Percentiles rank a stretch among this genome's conserved stretches.
Evolutionary conservation across 1,140 invertebrate species (phyloP).

Genomic region (Sinonovacula constricta): DNA sequence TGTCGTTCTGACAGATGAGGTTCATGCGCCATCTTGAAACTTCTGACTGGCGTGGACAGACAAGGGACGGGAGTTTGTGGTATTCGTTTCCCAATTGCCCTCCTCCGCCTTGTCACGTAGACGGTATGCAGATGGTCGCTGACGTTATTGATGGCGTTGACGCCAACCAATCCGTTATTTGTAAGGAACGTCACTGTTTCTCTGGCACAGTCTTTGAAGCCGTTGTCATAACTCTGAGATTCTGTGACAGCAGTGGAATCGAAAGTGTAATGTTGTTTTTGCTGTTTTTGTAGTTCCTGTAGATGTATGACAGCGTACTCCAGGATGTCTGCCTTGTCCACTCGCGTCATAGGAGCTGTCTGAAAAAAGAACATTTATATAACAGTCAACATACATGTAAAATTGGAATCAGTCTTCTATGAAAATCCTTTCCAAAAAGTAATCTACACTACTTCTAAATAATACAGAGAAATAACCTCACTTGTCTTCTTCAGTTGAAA

Average conservation of each 20-base stretch:
- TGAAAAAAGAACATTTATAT: slow-evolving; percentile 1
- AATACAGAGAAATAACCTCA: too few species aligned
- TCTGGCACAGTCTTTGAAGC: slow-evolving; percentile 22
- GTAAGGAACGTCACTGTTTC: slow-evolving; percentile 8
- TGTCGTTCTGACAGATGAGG: too few species aligned
- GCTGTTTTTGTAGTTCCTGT: slow-evolving; percentile 23
- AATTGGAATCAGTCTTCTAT: neutral
- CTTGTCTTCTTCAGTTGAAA: too few species aligned
- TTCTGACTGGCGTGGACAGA: too few species aligned
- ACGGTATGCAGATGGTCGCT: slow-evolving; percentile 16
- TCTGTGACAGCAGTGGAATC: neutral
- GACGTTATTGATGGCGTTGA: neutral
- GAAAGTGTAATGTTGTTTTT: neutral
- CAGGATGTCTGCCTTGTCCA: slow-evolving; percentile 43
- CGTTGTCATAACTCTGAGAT: neutral
- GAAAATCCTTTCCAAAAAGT: too few species aligned
- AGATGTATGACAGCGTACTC: slow-evolving; percentile 31
- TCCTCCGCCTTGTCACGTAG: neutral
- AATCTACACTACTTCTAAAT: too few species aligned
- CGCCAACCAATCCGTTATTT: neutral
- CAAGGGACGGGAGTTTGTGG: too few species aligned
- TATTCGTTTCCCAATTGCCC: too few species aligned
- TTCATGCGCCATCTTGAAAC: too few species aligned
- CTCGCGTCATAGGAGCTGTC: slow-evolving; percentile 34
- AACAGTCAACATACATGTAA: neutral